Conservation (phyloP, 2,888 invertebrate species). For the Ophion obscuratus region DNA sequence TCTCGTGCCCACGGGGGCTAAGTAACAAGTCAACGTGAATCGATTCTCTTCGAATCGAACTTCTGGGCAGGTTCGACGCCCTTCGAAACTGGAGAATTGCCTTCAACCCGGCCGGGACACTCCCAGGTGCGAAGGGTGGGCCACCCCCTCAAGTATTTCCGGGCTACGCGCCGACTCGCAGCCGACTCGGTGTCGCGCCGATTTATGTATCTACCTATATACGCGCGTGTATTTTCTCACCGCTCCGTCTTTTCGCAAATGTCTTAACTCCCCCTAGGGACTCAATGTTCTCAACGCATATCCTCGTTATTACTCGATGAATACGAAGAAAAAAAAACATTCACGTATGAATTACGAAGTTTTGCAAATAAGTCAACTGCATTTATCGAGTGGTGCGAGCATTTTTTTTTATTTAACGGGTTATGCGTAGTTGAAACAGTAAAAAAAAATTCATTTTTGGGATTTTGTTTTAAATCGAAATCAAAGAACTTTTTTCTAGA, state of each 20-base stretch:
- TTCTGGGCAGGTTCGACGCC: conserved; percentile 74
- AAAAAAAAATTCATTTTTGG: too few relatives aligned
- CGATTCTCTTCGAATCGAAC: conserved; percentile 81
- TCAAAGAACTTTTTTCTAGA: too few relatives aligned
- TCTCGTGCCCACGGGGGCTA: conserved; percentile 37
- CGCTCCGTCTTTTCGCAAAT: neutral
- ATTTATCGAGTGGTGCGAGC: neutral
- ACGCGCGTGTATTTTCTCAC: conserved; percentile 7
- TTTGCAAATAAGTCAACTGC: neutral
- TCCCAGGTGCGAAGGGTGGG: conserved; percentile 66
- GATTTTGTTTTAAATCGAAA: too few relatives aligned
- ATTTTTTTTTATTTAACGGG: too few relatives aligned
- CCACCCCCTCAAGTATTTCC: conserved; percentile 60
- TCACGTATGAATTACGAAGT: too few relatives aligned
- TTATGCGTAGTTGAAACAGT: too few relatives aligned
- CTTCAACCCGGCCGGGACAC: conserved; percentile 65
- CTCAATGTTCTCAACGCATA: conserved; percentile 21
- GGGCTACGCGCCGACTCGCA: conserved; percentile 66
- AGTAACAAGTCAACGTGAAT: conserved; percentile 77
- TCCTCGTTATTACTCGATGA: neutral
- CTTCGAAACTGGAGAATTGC: conserved; percentile 66
- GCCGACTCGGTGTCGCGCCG: conserved; percentile 46
- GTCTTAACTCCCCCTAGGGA: conserved; percentile 16
- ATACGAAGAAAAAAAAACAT: neutral
- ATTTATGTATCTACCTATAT: conserved; percentile 17